phyloP scores from a whole-genome alignment of 2,113 vertebrate species.

The Smithornis capensis region DNA sequence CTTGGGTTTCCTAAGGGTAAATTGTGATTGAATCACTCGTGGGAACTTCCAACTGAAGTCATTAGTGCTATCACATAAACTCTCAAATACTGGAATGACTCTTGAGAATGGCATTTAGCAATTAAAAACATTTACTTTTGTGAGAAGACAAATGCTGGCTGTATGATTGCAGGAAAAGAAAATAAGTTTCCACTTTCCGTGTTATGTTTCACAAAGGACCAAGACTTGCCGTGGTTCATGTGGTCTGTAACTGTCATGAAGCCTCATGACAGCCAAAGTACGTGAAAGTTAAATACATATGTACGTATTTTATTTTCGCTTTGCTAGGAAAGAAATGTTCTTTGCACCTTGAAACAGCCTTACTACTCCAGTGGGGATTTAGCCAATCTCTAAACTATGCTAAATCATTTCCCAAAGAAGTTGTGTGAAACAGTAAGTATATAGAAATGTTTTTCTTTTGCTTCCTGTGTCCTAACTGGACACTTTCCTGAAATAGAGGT shows the following conservation, averaged over 20 bases:
- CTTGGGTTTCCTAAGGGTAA: neutral
- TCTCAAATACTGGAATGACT: neutral
- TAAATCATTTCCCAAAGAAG: neutral
- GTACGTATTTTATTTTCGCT: slow-evolving; percentile 1
- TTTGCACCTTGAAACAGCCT: slow-evolving; percentile 19
- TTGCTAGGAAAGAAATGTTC: slow-evolving; percentile 1
- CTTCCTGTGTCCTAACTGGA: neutral
- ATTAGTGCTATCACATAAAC: neutral
- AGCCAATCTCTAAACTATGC: neutral
- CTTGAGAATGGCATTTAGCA: neutral
- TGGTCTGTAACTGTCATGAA: slow-evolving; percentile 1
- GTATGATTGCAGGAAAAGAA: neutral
- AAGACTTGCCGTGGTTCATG: neutral
- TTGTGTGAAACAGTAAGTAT: neutral
- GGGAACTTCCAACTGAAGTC: neutral
- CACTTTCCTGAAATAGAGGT: neutral
- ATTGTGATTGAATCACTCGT: neutral
- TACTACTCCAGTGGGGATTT: neutral
- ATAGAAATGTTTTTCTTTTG: neutral
- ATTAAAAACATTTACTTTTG: neutral
- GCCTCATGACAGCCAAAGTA: neutral
- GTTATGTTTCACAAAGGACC: neutral
- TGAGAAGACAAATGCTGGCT: neutral
- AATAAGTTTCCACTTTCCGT: neutral
- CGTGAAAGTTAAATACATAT: neutral